Evolutionary conservation across 2,797 vertebrate genomes (phyloP).

Genomic region (Molossus alvarezi): DNA sequence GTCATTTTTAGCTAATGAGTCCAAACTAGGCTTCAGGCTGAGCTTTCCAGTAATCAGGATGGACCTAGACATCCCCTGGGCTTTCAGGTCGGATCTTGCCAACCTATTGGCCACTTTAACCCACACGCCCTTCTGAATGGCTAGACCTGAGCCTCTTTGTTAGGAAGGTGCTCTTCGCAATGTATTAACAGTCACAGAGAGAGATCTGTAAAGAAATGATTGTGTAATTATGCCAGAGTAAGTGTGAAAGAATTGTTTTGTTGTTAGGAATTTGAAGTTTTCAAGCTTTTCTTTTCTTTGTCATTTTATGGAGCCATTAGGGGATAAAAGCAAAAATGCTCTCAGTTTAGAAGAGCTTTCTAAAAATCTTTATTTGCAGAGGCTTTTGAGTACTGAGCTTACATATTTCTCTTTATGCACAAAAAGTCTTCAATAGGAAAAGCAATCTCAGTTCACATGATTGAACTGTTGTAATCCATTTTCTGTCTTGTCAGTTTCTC

Average conservation of each 20-base stretch:
- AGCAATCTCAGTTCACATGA: not conserved
- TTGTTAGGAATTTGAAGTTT: not conserved
- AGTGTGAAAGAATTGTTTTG: not conserved
- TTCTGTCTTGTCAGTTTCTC: not conserved
- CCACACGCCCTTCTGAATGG: not conserved
- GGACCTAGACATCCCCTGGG: not conserved
- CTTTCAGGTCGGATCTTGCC: not conserved
- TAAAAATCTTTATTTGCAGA: slow-evolving; percentile 38
- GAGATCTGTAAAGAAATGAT: not conserved
- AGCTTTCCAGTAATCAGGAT: slow-evolving; percentile 5
- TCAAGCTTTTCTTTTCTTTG: slow-evolving; percentile 38
- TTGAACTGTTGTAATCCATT: not conserved
- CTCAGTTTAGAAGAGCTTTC: slow-evolving; percentile 41
- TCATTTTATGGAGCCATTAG: not conserved
- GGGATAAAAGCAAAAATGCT: slow-evolving; percentile 8
- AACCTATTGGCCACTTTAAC: slow-evolving; percentile 8
- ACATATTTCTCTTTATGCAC: not conserved
- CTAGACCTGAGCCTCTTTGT: not conserved
- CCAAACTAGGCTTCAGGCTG: not conserved
- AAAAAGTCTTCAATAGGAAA: not conserved
- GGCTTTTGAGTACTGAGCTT: not conserved
- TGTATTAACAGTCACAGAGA: not conserved
- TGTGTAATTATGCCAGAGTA: not conserved
- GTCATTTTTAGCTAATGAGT: slow-evolving; percentile 16
- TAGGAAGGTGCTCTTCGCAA: not conserved